A percentile compares a stretch with the other conserved stretches of the same genome.
These are phyloP conservation scores for Seriola quinqueradiata DNA, from an alignment of 2,113 vertebrate species.

Conservation along the genomic window DNA sequence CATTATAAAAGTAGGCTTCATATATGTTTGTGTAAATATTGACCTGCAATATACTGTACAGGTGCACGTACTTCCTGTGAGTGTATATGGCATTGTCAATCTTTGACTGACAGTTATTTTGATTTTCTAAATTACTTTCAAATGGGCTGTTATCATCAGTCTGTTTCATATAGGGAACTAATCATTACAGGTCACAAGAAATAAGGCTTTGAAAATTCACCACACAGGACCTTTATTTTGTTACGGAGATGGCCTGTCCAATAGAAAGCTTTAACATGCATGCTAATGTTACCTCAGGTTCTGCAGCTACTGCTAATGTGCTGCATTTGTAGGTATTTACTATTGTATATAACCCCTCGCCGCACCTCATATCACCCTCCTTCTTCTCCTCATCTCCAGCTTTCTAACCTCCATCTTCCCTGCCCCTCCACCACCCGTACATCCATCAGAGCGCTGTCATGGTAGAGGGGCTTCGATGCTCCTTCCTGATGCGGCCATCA, in stretches of 20 bases:
- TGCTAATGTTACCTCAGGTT: slow-evolving; percentile 67
- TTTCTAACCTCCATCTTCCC: slow-evolving; percentile 77
- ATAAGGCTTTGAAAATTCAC: slow-evolving; percentile 56
- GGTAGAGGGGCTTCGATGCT: slow-evolving; percentile 78
- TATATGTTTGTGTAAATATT: background rate
- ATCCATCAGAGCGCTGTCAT: slow-evolving; percentile 83
- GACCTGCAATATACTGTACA: background rate
- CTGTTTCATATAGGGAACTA: slow-evolving; percentile 56
- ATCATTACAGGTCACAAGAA: slow-evolving; percentile 55
- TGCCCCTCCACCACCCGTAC: slow-evolving; percentile 77
- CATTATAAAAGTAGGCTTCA: background rate
- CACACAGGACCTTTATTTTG: slow-evolving; percentile 68
- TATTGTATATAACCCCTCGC: slow-evolving; percentile 64
- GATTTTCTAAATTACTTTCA: slow-evolving; percentile 63
- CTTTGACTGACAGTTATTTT: slow-evolving; percentile 54
- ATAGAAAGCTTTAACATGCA: slow-evolving; percentile 64
- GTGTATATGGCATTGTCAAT: slow-evolving; percentile 42
- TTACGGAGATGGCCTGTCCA: slow-evolving; percentile 70
- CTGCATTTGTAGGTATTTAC: slow-evolving; percentile 72
- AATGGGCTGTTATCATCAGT: slow-evolving; percentile 63
- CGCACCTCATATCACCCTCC: slow-evolving; percentile 65
- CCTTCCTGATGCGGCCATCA: slow-evolving; percentile 83
- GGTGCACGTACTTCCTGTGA: background rate
- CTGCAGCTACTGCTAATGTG: slow-evolving; percentile 75
- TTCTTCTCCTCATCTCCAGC: slow-evolving; percentile 70